A percentile compares a stretch with the other conserved stretches of the same genome.
Evolutionary conservation across 2,113 vertebrate genomes (phyloP).

Genomic region (Crypturellus undulatus): DNA sequence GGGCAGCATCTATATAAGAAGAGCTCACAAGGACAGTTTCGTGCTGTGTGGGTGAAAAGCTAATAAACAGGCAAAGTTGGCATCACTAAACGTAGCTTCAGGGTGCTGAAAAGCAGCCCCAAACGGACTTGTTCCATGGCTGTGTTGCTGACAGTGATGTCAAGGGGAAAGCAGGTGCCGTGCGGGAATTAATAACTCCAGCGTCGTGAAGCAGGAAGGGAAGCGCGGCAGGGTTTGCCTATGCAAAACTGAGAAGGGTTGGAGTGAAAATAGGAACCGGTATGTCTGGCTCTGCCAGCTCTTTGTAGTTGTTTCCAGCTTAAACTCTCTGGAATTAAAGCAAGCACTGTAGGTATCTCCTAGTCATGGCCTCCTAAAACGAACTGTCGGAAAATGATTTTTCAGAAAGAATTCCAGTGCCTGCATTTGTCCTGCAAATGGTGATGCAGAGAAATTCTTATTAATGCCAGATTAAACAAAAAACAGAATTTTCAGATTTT

Average conservation of each 20-base stretch:
- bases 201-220: neutral
- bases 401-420: neutral
- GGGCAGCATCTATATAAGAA: neutral
- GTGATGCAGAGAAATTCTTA: neutral
- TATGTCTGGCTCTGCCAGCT: constrained; percentile 24
- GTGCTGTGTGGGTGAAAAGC: neutral
- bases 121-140: neutral
- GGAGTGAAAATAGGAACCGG: neutral
- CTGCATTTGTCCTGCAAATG: neutral
- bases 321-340: neutral
- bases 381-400: neutral
- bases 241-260: neutral
- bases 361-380: neutral
- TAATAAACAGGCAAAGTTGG: neutral
- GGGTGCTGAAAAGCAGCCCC: neutral
- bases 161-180: neutral
- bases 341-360: neutral
- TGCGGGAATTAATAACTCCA: neutral
- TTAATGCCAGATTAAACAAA: neutral
- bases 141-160: neutral
- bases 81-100: neutral
- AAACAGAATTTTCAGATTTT: neutral
- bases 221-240: neutral
- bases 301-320: neutral
- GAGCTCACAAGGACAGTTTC: neutral